Evolutionary conservation across 2,113 vertebrate genomes (phyloP), one percentile per base, ranked within the genome.

Genomic region (Mus spicilegus): DNA sequence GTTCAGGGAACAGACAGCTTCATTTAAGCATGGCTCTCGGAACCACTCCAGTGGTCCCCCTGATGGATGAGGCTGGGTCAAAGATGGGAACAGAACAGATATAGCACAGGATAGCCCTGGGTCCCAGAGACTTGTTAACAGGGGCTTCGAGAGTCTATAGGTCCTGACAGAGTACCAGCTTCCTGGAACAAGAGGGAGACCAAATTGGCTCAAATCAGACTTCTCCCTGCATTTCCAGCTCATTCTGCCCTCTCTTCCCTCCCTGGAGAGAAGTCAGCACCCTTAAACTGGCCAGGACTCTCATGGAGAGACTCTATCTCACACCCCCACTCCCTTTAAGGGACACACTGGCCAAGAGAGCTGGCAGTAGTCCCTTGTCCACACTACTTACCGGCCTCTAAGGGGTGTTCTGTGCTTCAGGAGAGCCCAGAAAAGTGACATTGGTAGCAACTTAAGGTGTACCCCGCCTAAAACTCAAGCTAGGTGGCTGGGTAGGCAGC

Each of bases 331-430:
- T 77, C 80, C 54, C 36, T 56, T n/a, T 54, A 36, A 96, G 61
- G 76, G 67, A 85, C 51, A 10, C 46, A 58, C 54, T 87, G 84
- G 93, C 70, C 80, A 51, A 28, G 49, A 63, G 51, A 93, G 82
- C 91, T 36, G 73, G 70, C 19, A 42, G 91, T 26, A 89, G 51
- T 61, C 90, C 85, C 58, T 91, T 67, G 77, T 84, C 20, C 80
- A 72, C 2, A 69, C 93, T 95, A 97, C 97, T 98, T 97, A 97
- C 98, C 97, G 87, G 22, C 46, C 61, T 96, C 94, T 96, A 82
- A 89, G 87, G 89, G 90, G 96, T 91, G 82, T 58, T 84, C 77
- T 70, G 61, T 26, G 72, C 85, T 69, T 93, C 80, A 72, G 88
- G 54, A 88, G 75, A 94, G 94, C 95, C 95, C 13, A 87, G 90